Base-by-base conservation (phyloP, 2,113 vertebrate genomes). In the Pimephales promelas region DNA sequence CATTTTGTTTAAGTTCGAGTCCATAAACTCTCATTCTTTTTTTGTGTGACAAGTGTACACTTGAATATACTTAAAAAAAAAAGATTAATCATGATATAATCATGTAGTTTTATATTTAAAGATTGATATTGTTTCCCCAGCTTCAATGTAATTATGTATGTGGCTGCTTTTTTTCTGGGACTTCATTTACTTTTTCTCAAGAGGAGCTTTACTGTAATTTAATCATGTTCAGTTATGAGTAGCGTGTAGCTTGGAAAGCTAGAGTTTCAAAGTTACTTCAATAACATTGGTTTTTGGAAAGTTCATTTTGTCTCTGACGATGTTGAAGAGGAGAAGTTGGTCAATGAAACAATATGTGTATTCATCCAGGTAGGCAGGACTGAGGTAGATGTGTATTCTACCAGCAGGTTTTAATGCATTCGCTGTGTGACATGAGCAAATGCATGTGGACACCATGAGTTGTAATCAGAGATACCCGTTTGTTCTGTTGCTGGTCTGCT, bases 401-500 rank as follows among this genome's bases (percentile, higher is more conserved):
- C 40, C 26, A 79, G 59, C 24, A 64, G 45, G 59, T 49, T 62
- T 28, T 79, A 64, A 76, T 76, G 28, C 49, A 22, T 76, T 57
- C 6, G 11, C 28, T 22, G 10, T 76, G 10, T 79, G 40, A 73
- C 43, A 26, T 45, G 45, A 18, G 57, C 43, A 61, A 24, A 78
- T 61, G 31, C n/a, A 61, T 59, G 34, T 43, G 56, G 34, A 61
- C 75, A 78, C 54, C 56, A 43, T 45, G 56, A 61, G 75, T 45
- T 43, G 56, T 43, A 61, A 78, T 78, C 57, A 79, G 57, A 79
- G 56, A 79, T 79, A 45, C 34, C 22, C n/a, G 8, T 61, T 79
- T 79, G 43, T 66, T 79, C 61, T 34, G 4, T 49, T 54, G 62
- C 79, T 81, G 79, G 79, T 70, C 22, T 70, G 47, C 64, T 71